These are phyloP conservation scores for Xestoiulus laeticollis DNA, from an alignment of 2,888 invertebrate species.

Conservation along the genomic window DNA sequence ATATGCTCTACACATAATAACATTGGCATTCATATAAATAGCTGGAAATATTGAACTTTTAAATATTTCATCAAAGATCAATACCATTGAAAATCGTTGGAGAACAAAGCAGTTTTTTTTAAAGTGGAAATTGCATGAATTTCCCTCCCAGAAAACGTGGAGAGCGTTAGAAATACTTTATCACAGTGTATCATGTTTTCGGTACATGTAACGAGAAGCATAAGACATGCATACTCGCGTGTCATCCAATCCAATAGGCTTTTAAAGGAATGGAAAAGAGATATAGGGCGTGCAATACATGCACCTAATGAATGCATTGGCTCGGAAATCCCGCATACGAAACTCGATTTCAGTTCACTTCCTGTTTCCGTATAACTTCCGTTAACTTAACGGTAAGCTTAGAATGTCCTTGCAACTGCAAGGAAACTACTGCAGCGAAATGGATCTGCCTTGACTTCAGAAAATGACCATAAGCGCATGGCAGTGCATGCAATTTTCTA, in stretches of 20 bases:
- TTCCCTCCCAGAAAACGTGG: not conserved
- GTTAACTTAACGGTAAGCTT: not conserved
- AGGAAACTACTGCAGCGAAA: not conserved
- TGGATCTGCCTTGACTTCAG: not conserved
- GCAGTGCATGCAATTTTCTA: too few relatives aligned
- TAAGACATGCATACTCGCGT: not conserved
- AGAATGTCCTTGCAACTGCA: not conserved
- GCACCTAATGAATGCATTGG: not conserved
- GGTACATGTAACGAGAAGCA: too few relatives aligned
- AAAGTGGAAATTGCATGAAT: not conserved
- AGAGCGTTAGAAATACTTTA: not conserved
- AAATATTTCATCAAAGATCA: too few relatives aligned
- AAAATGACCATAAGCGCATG: not conserved
- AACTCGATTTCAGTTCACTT: slow-evolving; percentile 12
- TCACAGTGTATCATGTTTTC: not conserved
- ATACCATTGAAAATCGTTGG: too few relatives aligned
- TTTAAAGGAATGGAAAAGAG: not conserved
- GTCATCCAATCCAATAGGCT: not conserved
- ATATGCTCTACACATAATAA: too few relatives aligned
- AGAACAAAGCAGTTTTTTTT: not conserved
- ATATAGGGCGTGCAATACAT: not conserved
- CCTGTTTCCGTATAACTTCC: not conserved
- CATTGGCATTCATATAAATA: too few relatives aligned
- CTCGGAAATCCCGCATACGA: not conserved
- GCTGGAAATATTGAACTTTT: too few relatives aligned